Evolutionary conservation across 1,140 invertebrate species (phyloP), one percentile per base, ranked within the genome.

Genomic region (Pogonomyrmex barbatus): DNA sequence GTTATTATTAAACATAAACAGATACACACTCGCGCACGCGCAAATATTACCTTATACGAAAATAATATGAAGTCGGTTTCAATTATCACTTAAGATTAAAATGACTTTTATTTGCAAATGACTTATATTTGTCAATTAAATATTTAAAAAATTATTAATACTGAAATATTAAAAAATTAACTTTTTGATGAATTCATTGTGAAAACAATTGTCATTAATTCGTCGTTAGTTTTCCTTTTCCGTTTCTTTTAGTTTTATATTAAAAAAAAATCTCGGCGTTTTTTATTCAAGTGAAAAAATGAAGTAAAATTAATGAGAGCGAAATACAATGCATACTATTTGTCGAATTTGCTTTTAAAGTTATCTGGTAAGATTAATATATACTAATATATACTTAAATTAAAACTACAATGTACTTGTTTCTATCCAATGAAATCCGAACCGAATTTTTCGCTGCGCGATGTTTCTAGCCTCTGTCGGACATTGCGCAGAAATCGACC

Each of bases 401-500:
- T 54, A 68, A 83, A 60, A 39, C 12, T 50, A 56, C 54, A 8
- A 30, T 60, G 12, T 56, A 17, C 33, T 36, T 67, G 2, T 60
- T 45, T 56, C 60, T 52, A 12, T 60, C 52, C 6, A 6, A 58
- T n/a, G 68, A 54, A 73, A 75, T 83, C 68, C 68, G 42, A 60
- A 39, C 39, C 67, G 24, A 70, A 82, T 39, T 75, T 83, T 73
- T 73, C 68, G 68, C 56, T 83, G 79, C 79, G 79, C 79, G 56
- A 83, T 73, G 54, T 83, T 83, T 83, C 79, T 70, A 81, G 68
- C 50, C 65, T 81, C 50, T 75, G 68, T 83, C 79, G 79, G 79
- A 73, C 68, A 83, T 83, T 83, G 79, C 79, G 79, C 79, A 83
- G 79, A 83, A 83, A 83, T 83, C 79, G 68, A 83, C 79, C 79